Evolutionary conservation across 2,113 vertebrate species (phyloP), one percentile per base, ranked within the genome.

Genomic region (Antechinus flavipes): DNA sequence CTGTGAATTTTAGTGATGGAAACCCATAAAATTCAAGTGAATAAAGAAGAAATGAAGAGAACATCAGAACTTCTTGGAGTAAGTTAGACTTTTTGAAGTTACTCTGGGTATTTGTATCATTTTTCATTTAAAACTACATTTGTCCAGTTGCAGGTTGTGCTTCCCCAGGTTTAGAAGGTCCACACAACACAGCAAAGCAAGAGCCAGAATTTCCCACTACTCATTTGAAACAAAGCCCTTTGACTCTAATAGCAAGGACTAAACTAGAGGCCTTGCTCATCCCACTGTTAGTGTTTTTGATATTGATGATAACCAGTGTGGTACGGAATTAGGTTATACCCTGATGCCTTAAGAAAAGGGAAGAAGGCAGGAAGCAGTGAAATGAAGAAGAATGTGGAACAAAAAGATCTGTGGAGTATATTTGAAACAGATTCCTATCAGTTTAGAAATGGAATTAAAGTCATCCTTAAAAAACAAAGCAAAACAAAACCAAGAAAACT

Each of bases 1-100:
- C 96, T 98, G 98, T 90, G 96, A 49, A 95, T 98, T 98, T 84
- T 97, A 99, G 99, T 98, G 92, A 99, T 99, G 99, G 99, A 99
- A 98, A 99, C 98, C 90, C 98, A 99, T 90, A 97, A 89, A 97
- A 99, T 99, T 94, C 98, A 98, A 5, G 99, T 99, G 98, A 98
- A 99, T 98, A 98, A 98, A 95, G 99, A 99, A 46, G 99, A 99
- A 89, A 97, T 99, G 90, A 98, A 99, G 96, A 99, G 97, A 98
- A 99, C 98, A 3, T 99, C 99, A 50, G 98, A 99, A 26, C 98
- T 99, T 95, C 98, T 99, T 11, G 99, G 99, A 99, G 99, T 99
- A 98, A 97, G 93, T 76, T 53, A 27, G 61, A 0, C 3, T 50
- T 42, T 54, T 26, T 52, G 50, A 61, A 95, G 9, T 0, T 90